Evolutionary conservation across 2,797 vertebrate genomes (phyloP).

Genomic region (Zonotrichia albicollis): DNA sequence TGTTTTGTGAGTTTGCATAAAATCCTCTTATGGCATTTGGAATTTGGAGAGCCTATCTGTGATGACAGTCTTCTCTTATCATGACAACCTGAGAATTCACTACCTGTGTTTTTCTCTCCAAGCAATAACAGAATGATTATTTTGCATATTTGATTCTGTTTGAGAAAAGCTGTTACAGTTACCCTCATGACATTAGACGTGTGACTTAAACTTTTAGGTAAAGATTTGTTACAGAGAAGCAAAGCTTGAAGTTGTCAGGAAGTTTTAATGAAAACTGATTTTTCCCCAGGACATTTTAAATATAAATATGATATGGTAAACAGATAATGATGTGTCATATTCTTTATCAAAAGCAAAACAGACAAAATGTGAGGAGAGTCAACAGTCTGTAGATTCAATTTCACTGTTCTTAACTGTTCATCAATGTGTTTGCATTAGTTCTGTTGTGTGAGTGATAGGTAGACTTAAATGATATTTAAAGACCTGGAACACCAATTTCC

Average conservation of each 20-base stretch:
- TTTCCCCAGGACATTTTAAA: not conserved
- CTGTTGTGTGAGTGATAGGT: not conserved
- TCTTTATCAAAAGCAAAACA: not conserved
- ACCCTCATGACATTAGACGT: not conserved
- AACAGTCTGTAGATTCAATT: not conserved
- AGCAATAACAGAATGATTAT: constrained; percentile 34
- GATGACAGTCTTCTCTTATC: constrained; percentile 42
- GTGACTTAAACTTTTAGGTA: not conserved
- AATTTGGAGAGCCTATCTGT: constrained; percentile 56
- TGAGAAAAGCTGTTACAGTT: not conserved
- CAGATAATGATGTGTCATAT: not conserved
- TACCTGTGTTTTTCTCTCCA: constrained; percentile 50
- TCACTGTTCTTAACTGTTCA: not conserved
- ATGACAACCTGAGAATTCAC: constrained; percentile 4
- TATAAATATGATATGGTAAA: not conserved
- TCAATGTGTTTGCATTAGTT: not conserved
- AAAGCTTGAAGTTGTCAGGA: not conserved
- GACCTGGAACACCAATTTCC: not conserved
- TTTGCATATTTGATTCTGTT: constrained; percentile 29
- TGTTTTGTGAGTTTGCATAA: constrained; percentile 53
- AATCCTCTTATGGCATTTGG: constrained; percentile 39
- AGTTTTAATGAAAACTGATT: not conserved
- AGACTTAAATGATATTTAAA: not conserved
- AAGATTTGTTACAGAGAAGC: not conserved
- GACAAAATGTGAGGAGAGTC: not conserved